Evolutionary conservation across 23 tunicate species (phyloP).

Genomic region (Oikopleura dioica): DNA sequence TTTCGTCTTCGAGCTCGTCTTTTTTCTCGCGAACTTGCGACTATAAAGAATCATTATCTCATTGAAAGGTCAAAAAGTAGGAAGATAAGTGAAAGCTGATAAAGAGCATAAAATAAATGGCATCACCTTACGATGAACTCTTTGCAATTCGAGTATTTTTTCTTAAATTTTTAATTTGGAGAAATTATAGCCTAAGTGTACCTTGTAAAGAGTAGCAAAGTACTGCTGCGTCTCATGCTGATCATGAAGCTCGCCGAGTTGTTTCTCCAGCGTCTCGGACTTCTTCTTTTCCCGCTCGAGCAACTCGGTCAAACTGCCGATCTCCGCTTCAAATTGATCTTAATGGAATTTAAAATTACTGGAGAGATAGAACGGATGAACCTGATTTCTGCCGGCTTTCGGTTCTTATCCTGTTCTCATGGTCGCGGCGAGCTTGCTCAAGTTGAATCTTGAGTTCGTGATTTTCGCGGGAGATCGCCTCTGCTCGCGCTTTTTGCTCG

Average conservation of each 20-base stretch:
- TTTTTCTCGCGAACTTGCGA: not conserved
- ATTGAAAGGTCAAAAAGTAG: not conserved
- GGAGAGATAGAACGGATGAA: not conserved
- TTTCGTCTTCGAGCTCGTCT: not conserved
- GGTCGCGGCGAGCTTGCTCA: not conserved
- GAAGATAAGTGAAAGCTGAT: not conserved
- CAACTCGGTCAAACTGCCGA: constrained; percentile 32
- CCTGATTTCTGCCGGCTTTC: not conserved
- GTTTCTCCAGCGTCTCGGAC: constrained; percentile 43
- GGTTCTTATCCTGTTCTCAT: not conserved
- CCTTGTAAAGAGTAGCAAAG: constrained; percentile 36
- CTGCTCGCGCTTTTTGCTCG: not conserved
- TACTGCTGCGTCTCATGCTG: constrained; percentile 89
- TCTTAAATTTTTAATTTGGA: too few relatives aligned
- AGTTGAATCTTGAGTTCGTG: not conserved
- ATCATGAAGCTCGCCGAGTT: constrained; percentile 86
- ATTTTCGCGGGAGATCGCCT: not conserved
- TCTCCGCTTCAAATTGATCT: constrained; percentile 37
- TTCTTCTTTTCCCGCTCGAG: constrained; percentile 37
- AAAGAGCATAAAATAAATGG: not conserved
- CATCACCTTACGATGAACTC: not conserved
- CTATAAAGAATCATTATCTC: not conserved
- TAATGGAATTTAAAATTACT: too few relatives aligned
- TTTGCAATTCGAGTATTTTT: not conserved
- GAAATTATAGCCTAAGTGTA: not conserved